These are phyloP conservation scores for Idris sp. DNA, from an alignment of 1,140 invertebrate species.

Conservation along the genomic window DNA sequence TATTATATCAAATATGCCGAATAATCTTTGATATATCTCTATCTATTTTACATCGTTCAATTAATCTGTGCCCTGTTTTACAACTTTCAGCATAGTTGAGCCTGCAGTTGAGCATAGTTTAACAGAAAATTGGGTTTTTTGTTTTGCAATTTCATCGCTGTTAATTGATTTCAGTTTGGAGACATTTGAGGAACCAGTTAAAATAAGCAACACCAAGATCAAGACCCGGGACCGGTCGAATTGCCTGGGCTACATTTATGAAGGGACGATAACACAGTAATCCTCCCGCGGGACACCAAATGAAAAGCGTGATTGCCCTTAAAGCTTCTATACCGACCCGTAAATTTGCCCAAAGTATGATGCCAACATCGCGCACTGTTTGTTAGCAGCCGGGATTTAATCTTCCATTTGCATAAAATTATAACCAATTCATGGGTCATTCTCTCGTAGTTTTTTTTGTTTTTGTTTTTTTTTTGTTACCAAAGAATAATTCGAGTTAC, in stretches of 20 bases:
- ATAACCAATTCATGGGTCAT: constrained; percentile 24
- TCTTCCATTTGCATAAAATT: constrained; percentile 56
- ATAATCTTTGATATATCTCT: constrained; percentile 58
- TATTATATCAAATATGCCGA: constrained; percentile 51
- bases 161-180: no score
- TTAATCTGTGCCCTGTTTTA: constrained; percentile 24
- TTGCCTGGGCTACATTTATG: constrained; percentile 74
- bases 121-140: no score
- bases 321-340: constrained; percentile 48
- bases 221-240: constrained; percentile 63
- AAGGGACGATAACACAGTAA: constrained; percentile 76
- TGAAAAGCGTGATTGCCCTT: constrained; percentile 66
- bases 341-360: constrained; percentile 56
- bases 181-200: no score
- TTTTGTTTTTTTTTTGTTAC: no score
- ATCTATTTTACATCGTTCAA: constrained; percentile 40
- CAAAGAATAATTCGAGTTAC: constrained; percentile 23
- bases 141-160: no score
- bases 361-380: constrained; percentile 44
- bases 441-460: not conserved
- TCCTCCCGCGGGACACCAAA: constrained; percentile 72
- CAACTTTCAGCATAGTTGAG: constrained; percentile 27
- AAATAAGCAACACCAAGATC: no score
- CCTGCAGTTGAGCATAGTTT: no score
- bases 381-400: constrained; percentile 43